Percentiles rank a stretch among this genome's conserved stretches.
Evolutionary conservation across 1,140 invertebrate species (phyloP).

Genomic region (Acromyrmex echinatior): DNA sequence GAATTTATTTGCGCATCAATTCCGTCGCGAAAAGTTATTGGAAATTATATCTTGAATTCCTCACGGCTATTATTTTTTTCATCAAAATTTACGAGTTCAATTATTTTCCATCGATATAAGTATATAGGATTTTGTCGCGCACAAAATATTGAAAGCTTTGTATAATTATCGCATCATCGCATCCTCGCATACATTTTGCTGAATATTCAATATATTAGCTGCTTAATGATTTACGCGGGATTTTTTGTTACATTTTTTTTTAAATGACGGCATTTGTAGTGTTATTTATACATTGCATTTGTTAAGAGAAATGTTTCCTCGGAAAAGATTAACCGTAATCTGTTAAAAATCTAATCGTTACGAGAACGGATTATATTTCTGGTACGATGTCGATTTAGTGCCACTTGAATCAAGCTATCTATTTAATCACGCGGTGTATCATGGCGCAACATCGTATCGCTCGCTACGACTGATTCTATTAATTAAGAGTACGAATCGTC

Average conservation of each 20-base stretch:
- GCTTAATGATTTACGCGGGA: not conserved
- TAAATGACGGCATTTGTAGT: not conserved
- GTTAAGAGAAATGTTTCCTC: slow-evolving; percentile 8
- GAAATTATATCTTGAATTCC: slow-evolving; percentile 38
- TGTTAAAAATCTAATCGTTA: slow-evolving; percentile 12
- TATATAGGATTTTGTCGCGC: not conserved
- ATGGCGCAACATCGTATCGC: slow-evolving; percentile 41
- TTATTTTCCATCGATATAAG: not conserved
- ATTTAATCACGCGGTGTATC: slow-evolving; percentile 51
- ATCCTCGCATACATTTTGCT: not conserved
- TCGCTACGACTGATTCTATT: slow-evolving; percentile 53
- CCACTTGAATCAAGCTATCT: slow-evolving; percentile 37
- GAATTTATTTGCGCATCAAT: slow-evolving; percentile 18
- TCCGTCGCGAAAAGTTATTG: slow-evolving; percentile 21
- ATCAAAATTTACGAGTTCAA: slow-evolving; percentile 21
- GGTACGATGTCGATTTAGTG: slow-evolving; percentile 29
- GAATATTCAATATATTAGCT: slow-evolving; percentile 9
- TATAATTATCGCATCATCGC: not conserved
- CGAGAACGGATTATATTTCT: slow-evolving; percentile 25
- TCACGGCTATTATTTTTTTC: not conserved
- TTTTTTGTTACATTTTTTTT: slow-evolving; percentile 5
- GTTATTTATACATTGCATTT: not conserved
- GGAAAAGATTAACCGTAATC: not conserved
- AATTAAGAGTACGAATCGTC: slow-evolving; percentile 55
- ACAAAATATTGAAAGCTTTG: not conserved